Evolutionary conservation across 35 echinoderm and acorn worm genomes (phyloP), one percentile per base, ranked within the genome.

Genomic region (Acanthaster planci): DNA sequence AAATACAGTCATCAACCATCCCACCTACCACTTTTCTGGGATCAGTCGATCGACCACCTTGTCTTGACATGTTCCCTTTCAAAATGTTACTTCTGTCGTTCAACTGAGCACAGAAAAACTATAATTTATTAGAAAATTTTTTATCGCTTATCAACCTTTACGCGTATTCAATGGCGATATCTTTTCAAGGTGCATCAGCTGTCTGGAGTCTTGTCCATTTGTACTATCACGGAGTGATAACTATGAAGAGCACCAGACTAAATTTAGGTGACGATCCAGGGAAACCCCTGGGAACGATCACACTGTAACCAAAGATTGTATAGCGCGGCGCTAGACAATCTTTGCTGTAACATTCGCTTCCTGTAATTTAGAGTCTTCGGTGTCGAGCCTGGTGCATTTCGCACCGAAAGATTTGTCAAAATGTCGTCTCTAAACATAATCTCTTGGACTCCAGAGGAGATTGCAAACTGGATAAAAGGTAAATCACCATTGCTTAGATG

Each of bases 21-120:
- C 30, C 40, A 92, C 85, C 83, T 82, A 94, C 92, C 78, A 94
- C 89, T 94, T 94, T 94, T 55, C 88, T 55, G 8, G 92, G 82
- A 39, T 94, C 92, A 40, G 88, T 87, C 40, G 88, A 80, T 21
- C 92, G 82, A 50, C 84, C 77, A 56, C 92, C 82, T 87, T 94
- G 92, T 47, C 92, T 82, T 78, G 92, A 90, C 92, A 94, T 94
- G 3, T 38, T 87, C 77, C 38, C 38, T 19, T 6, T 4, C 12
- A 12, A 12, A 12, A 47, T 47, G 4, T 47, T 12, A 47, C 42
- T 4, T 47, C 42, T 47, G 4, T 47, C 42, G 42, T 12, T 47
- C 42, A 47, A 47, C 4, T 4, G 12, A 47, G 12, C 12, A 6
- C 4, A 47, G 42, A 47, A 47, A 47, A 47, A 47, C 4, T 6